Evolutionary conservation across 1,140 invertebrate species (phyloP), one percentile per base, ranked within the genome.

Genomic region (Meloidogyne exigua): DNA sequence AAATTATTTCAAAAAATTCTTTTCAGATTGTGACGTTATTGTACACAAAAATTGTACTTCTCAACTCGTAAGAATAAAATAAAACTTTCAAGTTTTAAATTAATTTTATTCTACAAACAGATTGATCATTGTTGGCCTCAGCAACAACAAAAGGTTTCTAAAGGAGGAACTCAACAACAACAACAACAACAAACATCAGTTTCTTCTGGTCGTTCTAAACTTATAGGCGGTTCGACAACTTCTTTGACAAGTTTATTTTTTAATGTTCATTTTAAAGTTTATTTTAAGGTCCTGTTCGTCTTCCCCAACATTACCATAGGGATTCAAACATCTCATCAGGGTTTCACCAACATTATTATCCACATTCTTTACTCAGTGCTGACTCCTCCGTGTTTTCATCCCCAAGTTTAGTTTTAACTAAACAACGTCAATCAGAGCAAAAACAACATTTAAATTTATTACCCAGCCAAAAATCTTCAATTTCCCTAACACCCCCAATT

Each of bases 21-120:
- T 78, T 82, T 62, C 77, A 84, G 80, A 82, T 82, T 81, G 82
- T 77, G 76, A 86, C 84, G 75, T 91, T 91, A 90, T 91, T 94
- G 89, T 93, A 92, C 85, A 87, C 75, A 85, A 87, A 57, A 82
- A 87, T 23, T 87, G 85, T 28, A 81, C 85, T 23, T 73, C 79
- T 5, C 71, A 80, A 15, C 78, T 87, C 15, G 77, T 76, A 65
- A 44, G 39, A 18, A 57, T 25, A 26, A 25, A 42, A 44, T 42
- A 10, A 13, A 3, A 32, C n/a, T 25, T 0, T 2, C 0, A n/a
- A 49, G 36, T 63, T 49, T 9, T 2, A 12, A 72, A 2, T 18
- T 9, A 49, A 63, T 2, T 4, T 18, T 63, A 49, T 18, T 18
- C 18, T 62, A 26, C 7, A 21, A n/a, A n/a, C 49, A 73, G 71